Percentiles rank a stretch among this genome's conserved stretches.
Conservation (phyloP, 2,888 invertebrate species). For the Adelognathus sp. region DNA sequence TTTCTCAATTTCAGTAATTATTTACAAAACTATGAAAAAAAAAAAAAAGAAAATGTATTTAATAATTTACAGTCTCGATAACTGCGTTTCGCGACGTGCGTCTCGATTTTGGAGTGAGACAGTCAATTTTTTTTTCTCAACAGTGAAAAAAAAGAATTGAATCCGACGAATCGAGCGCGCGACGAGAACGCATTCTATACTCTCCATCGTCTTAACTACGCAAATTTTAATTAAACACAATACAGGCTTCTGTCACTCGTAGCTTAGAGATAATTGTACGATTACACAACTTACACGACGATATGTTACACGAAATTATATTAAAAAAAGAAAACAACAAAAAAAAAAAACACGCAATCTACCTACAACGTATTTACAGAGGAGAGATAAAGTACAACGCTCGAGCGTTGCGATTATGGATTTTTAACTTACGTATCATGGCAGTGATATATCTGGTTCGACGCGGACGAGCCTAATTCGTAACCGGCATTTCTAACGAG, state of each 20-base stretch:
- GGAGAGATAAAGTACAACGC: slow-evolving; percentile 30
- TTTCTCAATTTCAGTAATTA: too few relatives aligned
- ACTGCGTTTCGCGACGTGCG: not conserved
- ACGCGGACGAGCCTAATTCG: slow-evolving; percentile 65
- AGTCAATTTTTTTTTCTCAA: not conserved
- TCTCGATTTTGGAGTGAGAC: not conserved
- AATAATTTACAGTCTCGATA: slow-evolving; percentile 59
- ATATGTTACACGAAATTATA: slow-evolving; percentile 63
- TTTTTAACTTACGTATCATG: slow-evolving; percentile 61
- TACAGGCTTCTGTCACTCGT: slow-evolving; percentile 30
- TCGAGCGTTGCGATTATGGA: slow-evolving; percentile 32
- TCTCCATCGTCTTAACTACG: slow-evolving; percentile 6
- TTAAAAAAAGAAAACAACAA: slow-evolving; percentile 61
- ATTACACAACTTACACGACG: slow-evolving; percentile 20
- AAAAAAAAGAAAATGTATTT: slow-evolving; percentile 53
- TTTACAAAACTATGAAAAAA: slow-evolving; percentile 50
- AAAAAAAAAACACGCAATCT: slow-evolving; percentile 26
- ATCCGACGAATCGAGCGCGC: not conserved
- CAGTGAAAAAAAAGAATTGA: not conserved
- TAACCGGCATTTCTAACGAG: slow-evolving; percentile 65
- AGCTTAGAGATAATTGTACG: slow-evolving; percentile 39
- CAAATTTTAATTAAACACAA: slow-evolving; percentile 37
- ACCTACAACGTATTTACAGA: slow-evolving; percentile 15
- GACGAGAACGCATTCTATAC: slow-evolving; percentile 20
- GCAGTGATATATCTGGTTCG: slow-evolving; percentile 76